Percentiles rank a stretch among this genome's conserved stretches.
Evolutionary conservation across 2,888 invertebrate species (phyloP).

Genomic region (Leptinotarsa tumamoca): DNA sequence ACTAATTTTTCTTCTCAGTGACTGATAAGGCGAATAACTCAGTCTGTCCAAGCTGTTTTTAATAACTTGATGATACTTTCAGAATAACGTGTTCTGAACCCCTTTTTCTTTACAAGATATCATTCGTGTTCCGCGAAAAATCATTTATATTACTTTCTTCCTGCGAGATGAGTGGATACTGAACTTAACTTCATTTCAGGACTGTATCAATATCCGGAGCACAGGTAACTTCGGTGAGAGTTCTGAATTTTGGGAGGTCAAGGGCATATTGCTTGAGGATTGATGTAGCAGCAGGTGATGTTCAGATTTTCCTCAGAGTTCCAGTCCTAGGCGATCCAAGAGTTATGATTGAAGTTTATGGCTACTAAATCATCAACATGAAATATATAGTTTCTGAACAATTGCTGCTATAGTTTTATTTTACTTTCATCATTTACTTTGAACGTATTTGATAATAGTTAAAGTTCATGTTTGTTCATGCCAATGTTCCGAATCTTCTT

Average conservation of each 20-base stretch:
- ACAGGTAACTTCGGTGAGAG: constrained; percentile 52
- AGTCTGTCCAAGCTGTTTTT: too few relatives aligned
- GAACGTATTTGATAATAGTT: too few relatives aligned
- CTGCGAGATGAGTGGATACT: background rate
- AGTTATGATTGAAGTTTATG: constrained; percentile 55
- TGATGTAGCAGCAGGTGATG: constrained; percentile 52
- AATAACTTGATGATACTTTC: too few relatives aligned
- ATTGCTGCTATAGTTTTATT: background rate
- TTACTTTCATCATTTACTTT: background rate
- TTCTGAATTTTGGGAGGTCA: constrained; percentile 54
- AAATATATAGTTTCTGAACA: background rate
- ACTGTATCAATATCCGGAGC: constrained; percentile 43
- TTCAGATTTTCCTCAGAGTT: constrained; percentile 49
- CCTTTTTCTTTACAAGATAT: too few relatives aligned
- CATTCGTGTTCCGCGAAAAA: too few relatives aligned
- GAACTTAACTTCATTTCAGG: constrained; percentile 20
- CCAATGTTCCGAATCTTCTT: too few relatives aligned
- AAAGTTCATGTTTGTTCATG: too few relatives aligned
- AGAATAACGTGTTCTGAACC: too few relatives aligned
- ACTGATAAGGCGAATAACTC: too few relatives aligned
- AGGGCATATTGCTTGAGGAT: constrained; percentile 52
- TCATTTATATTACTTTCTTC: background rate
- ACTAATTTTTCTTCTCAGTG: too few relatives aligned
- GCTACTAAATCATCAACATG: constrained; percentile 41
- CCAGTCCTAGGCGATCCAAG: constrained; percentile 52